A percentile compares a stretch with the other conserved stretches of the same genome.
Conservation (phyloP, 2,113 vertebrate species). For the Megaleporinus macrocephalus region DNA sequence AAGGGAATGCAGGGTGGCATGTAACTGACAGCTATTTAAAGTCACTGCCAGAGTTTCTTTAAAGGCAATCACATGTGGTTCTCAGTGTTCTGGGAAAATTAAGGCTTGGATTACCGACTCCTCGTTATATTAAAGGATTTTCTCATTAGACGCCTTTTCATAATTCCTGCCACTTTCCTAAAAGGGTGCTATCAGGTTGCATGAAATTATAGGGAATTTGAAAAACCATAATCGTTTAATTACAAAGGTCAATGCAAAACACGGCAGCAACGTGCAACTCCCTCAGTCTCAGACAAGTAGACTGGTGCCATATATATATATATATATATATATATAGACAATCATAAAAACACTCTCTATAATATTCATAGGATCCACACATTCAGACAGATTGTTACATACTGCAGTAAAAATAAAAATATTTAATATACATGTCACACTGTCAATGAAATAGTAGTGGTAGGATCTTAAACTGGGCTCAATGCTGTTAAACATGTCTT, state of each 20-base stretch:
- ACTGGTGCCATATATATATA: too few species aligned
- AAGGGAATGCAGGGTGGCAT: neutral
- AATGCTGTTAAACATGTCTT: too few species aligned
- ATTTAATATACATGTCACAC: too few species aligned
- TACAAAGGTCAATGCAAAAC: neutral
- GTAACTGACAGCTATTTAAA: conserved; percentile 24
- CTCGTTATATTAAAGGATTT: conserved; percentile 21
- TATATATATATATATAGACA: too few species aligned
- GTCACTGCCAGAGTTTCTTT: neutral
- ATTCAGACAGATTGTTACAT: too few species aligned
- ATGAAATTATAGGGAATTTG: conserved; percentile 13
- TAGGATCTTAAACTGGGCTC: too few species aligned
- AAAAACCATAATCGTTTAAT: neutral
- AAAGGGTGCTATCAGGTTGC: neutral
- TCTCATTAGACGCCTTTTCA: neutral
- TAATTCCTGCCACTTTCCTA: neutral
- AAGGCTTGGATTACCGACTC: conserved; percentile 16
- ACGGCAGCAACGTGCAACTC: neutral
- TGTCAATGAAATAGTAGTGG: too few species aligned
- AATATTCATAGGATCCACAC: too few species aligned
- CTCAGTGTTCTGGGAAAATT: conserved; percentile 8
- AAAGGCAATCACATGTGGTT: neutral
- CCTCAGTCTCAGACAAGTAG: neutral
- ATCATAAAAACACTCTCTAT: too few species aligned
- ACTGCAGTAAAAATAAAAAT: too few species aligned